Conservation (phyloP, 2,113 vertebrate species). For the Poecilia latipinna region DNA sequence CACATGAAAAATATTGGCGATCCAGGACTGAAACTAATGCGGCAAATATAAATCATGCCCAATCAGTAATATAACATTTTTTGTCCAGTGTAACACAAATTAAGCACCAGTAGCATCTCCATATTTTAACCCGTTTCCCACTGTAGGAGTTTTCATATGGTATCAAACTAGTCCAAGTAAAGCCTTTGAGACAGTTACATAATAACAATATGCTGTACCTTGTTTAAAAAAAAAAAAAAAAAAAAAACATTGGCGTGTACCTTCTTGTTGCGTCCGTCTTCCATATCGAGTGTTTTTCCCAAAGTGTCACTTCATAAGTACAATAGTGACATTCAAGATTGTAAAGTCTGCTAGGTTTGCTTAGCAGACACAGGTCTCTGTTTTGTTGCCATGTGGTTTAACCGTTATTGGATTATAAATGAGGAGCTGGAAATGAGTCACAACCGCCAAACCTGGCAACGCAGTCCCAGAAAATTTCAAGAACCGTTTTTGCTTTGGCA, state of each 20-base stretch:
- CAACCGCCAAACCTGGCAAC: not conserved
- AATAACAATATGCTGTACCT: constrained; percentile 21
- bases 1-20: not conserved
- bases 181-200: constrained; percentile 38
- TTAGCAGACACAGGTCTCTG: not conserved
- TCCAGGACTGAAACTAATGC: not conserved
- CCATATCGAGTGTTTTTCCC: not conserved
- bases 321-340: constrained; percentile 17
- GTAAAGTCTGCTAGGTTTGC: not conserved
- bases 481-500: constrained; percentile 39
- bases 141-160: not conserved
- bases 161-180: constrained; percentile 25
- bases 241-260: not conserved
- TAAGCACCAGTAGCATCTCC: constrained; percentile 33
- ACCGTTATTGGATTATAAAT: constrained; percentile 12
- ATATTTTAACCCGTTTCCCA: constrained; percentile 15
- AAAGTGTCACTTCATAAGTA: constrained; percentile 21
- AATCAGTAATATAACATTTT: constrained; percentile 38
- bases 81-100: constrained; percentile 37
- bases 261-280: not conserved
- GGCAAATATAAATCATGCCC: not conserved
- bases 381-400: not conserved
- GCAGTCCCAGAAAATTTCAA: constrained; percentile 2
- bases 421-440: constrained; percentile 5
- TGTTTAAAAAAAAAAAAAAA: not conserved